Conservation (phyloP, 2,797 vertebrate species). For the Ambastaia sidthimunki region DNA sequence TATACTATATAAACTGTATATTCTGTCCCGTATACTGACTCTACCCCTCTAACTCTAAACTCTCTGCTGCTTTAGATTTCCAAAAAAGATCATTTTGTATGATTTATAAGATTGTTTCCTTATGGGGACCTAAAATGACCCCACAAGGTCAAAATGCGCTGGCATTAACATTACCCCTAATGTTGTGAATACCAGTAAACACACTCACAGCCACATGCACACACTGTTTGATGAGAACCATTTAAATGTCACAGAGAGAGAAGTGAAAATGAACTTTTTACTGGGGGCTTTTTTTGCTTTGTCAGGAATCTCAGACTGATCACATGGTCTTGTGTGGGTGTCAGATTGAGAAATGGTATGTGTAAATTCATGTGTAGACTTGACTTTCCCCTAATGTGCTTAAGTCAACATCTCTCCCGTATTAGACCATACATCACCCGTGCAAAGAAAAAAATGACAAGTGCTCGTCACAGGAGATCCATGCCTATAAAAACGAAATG, state of each 20-base stretch:
- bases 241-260: neutral
- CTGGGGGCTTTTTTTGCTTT: neutral
- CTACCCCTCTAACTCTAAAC: too few relatives aligned
- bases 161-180: too few relatives aligned
- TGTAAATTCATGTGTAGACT: neutral
- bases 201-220: too few relatives aligned
- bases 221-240: neutral
- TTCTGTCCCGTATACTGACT: too few relatives aligned
- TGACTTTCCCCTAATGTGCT: neutral
- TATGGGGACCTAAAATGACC: too few relatives aligned
- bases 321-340: conserved; percentile 2
- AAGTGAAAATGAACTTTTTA: conserved; percentile 22
- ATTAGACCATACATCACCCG: conserved; percentile 71
- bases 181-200: too few relatives aligned
- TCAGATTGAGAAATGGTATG: neutral
- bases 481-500: conserved; percentile 63
- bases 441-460: neutral
- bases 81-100: too few relatives aligned
- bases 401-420: neutral
- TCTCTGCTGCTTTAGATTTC: too few relatives aligned
- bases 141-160: too few relatives aligned
- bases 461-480: conserved; percentile 56
- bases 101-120: too few relatives aligned
- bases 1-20: too few relatives aligned
- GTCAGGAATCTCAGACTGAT: neutral